Base-by-base conservation (phyloP, 2,888 invertebrate genomes). In the Amphipyra tragopoginis region DNA sequence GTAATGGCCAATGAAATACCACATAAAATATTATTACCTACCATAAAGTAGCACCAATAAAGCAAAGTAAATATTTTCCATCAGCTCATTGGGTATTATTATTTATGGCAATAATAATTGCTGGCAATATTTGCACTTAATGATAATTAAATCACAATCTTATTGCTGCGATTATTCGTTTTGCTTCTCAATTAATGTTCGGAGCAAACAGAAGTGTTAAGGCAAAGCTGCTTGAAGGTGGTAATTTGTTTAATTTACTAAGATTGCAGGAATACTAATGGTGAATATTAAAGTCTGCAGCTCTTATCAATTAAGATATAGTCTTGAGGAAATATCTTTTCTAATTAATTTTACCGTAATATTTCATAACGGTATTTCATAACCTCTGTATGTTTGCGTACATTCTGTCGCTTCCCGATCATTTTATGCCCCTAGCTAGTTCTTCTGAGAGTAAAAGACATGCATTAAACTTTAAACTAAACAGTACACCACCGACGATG, bases 281-380 rank as follows among this genome's bases (percentile, higher is more conserved):
- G 40, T 40, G n/a, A 29, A 40, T 47, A 57, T 40, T 56, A 69
- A 53, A 69, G 34, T 39, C 11, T 49, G 26, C 43, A 55, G 43
- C 54, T 63, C 26, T 47, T 14, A 43, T 39, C 74, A 47, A 49
- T 57, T 70, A 75, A 21, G n/a, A 9, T n/a, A 3, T 34, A 7
- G 43, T 13, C 50, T 48, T 70, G 13, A 65, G 53, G 26, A 75
- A 61, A 58, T 62, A 72, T 26, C n/a, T 39, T 13, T 54, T 44
- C 21, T 45, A 58, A 63, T 71, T 74, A 51, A 57, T 48, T 69
- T 68, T 51, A 26, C 62, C n/a, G 33, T 74, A 48, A 53, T 26
- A 57, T 62, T 62, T 63, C 57, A 68, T 63, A 38, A 42, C 21
- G 3, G 39, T 21, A 6, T 47, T 43, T 36, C 39, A 29, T 29